phyloP scores from a whole-genome alignment of 2,888 invertebrate genomes.

The Hypomecis atomaria region DNA sequence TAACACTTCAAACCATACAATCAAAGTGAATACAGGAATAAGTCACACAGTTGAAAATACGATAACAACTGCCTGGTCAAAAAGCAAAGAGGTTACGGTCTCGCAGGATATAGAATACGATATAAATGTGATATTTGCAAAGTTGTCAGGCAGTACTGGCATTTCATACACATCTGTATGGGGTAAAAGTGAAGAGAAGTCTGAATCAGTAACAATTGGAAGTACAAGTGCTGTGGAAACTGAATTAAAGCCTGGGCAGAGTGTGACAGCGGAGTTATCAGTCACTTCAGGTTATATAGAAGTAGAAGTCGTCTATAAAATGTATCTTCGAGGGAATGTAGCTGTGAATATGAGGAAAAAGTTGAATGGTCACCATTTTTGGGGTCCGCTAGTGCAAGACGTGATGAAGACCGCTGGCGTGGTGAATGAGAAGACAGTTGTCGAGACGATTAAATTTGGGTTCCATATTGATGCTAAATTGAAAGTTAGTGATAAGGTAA shows the following conservation, averaged over 20 bases:
- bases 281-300: slow-evolving; percentile 63
- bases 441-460: slow-evolving; percentile 61
- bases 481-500: slow-evolving; percentile 63
- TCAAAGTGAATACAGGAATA: slow-evolving; percentile 72
- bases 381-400: slow-evolving; percentile 59
- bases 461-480: slow-evolving; percentile 64
- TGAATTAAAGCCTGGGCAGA: slow-evolving; percentile 64
- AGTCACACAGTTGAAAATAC: slow-evolving; percentile 68
- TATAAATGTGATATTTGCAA: slow-evolving; percentile 63
- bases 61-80: slow-evolving; percentile 64
- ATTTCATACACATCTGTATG: slow-evolving; percentile 63
- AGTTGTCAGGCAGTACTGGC: slow-evolving; percentile 58
- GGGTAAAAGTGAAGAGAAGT: slow-evolving; percentile 65
- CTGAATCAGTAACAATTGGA: slow-evolving; percentile 63
- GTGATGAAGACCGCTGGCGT: slow-evolving; percentile 59
- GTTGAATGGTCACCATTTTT: slow-evolving; percentile 66
- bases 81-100: slow-evolving; percentile 55
- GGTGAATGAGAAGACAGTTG: slow-evolving; percentile 52
- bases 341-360: slow-evolving; percentile 64
- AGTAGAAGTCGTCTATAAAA: slow-evolving; percentile 61
- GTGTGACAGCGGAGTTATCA: slow-evolving; percentile 63
- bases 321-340: slow-evolving; percentile 62
- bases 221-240: slow-evolving; percentile 64
- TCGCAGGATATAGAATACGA: slow-evolving; percentile 66
- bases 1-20: slow-evolving; percentile 60